Percentiles rank a stretch among this genome's conserved stretches.
These are phyloP conservation scores for Ailuropoda melanoleuca DNA, from an alignment of 2,113 vertebrate species.

Conservation along the genomic window DNA sequence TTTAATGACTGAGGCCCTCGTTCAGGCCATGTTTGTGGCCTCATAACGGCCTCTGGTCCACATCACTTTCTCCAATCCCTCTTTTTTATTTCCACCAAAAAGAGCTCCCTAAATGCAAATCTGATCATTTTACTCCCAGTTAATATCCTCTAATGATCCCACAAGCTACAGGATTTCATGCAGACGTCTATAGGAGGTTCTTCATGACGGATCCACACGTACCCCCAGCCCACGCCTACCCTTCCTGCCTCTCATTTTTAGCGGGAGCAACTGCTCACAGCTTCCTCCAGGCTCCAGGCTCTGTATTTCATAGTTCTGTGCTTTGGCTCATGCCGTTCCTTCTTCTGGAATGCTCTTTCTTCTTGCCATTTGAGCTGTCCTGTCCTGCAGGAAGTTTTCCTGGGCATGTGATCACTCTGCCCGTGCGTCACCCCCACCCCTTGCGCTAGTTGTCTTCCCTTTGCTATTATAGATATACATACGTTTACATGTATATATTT, in stretches of 20 bases:
- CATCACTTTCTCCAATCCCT: neutral
- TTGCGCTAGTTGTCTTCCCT: neutral
- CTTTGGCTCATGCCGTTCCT: neutral
- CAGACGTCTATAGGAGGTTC: neutral
- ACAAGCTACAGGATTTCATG: neutral
- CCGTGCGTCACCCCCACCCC: accelerated
- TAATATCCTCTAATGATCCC: neutral
- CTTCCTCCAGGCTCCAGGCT: neutral
- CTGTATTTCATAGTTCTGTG: neutral
- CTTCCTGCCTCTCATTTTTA: neutral
- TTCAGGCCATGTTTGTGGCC: neutral
- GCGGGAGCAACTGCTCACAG: accelerated
- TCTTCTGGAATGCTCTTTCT: neutral
- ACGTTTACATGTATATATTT: no score
- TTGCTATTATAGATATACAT: neutral
- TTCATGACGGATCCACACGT: neutral
- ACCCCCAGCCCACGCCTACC: no score
- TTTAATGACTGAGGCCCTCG: neutral
- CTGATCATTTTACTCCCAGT: neutral
- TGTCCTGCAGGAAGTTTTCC: neutral
- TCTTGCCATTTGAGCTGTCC: neutral
- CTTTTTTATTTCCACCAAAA: neutral
- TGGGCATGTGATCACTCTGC: neutral
- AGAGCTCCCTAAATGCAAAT: neutral
- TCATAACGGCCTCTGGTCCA: neutral